Evolutionary conservation across 2,888 invertebrate genomes (phyloP).

Genomic region (Macropis europaea): DNA sequence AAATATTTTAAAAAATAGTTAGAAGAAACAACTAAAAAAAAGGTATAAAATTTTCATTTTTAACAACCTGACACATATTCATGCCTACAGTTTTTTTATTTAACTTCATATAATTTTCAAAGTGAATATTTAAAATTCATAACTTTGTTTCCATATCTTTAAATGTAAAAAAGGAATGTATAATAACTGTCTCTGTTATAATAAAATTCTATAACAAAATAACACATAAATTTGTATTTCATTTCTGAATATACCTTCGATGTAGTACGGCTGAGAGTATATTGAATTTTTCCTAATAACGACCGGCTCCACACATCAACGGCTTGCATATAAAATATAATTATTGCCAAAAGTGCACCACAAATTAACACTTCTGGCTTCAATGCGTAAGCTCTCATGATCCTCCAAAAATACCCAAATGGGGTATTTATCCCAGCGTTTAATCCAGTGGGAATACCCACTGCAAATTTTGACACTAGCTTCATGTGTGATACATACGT

Average conservation of each 20-base stretch:
- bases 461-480: conserved; percentile 89
- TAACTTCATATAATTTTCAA: no score
- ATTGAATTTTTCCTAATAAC: conserved; percentile 86
- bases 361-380: conserved; percentile 90
- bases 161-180: no score
- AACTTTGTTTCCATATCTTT: no score
- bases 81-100: no score
- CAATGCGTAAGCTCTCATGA: conserved; percentile 88
- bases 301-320: conserved; percentile 91
- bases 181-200: not conserved
- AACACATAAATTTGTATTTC: no score
- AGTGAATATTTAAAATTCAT: no score
- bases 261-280: conserved; percentile 83
- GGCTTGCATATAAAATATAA: conserved; percentile 90
- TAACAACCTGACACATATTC: no score
- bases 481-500: conserved; percentile 93
- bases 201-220: not conserved
- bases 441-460: conserved; percentile 83
- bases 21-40: no score
- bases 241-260: conserved; percentile 79
- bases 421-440: conserved; percentile 84
- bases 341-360: conserved; percentile 85
- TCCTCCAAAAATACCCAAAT: conserved; percentile 88
- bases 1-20: no score
- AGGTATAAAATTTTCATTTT: no score